Evolutionary conservation across 1,140 invertebrate genomes (phyloP), one percentile per base, ranked within the genome.

Genomic region (Conus ventricosus): DNA sequence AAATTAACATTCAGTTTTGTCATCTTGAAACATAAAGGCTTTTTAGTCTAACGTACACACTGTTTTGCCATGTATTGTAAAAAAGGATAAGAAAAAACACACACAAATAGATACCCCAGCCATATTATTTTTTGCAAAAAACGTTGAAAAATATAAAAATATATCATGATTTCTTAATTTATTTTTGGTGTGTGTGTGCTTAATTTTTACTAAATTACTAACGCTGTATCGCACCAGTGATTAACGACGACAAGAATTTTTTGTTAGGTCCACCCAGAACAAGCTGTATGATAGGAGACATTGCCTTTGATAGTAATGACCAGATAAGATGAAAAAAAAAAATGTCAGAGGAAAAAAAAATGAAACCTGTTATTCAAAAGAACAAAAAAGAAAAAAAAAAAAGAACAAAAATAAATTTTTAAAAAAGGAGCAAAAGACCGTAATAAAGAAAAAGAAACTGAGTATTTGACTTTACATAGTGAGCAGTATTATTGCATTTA

Each of bases 171-270:
- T n/a, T n/a, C n/a, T n/a, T n/a, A n/a, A n/a, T 39, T 39, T 39
- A 1, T 39, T 39, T 39, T 39, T 39, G 0, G 0, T 39, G 0
- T 39, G 39, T 10, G 15, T 81, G 80, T 53, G 51, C 51, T 78
- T 5, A 8, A 11, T 81, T 13, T 81, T 81, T 81, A 6, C 80
- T 20, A 53, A n/a, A n/a, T n/a, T n/a, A n/a, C n/a, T 6, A 83
- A 84, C 81, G 80, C 75, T 67, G 80, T n/a, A n/a, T n/a, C 57
- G 80, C 27, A 82, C 60, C 27, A n/a, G 20, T 63, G 82, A 84
- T 13, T n/a, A n/a, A n/a, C n/a, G 80, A 84, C 27, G 87, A 67
- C 60, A 88, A 17, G 87, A 87, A 71, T 82, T 84, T 88, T 83
- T 67, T 39, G 27, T 71, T n/a, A n/a, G 87, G 81, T 6, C 63